phyloP scores from a whole-genome alignment of 2,888 invertebrate species.

The Gibbula magus region DNA sequence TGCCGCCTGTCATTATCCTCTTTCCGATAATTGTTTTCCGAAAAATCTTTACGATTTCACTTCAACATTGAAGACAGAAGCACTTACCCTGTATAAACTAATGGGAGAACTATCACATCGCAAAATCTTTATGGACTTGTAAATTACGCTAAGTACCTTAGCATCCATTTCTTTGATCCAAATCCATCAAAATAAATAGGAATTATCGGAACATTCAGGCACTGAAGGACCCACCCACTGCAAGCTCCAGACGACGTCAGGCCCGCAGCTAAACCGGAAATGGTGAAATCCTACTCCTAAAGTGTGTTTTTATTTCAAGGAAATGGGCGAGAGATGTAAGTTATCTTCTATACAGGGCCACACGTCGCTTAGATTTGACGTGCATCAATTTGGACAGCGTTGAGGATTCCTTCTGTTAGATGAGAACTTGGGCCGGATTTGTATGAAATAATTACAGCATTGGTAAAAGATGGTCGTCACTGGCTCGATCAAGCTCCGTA shows the following conservation, averaged over 20 bases:
- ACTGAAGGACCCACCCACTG: background rate
- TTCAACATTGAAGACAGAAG: no score
- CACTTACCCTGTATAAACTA: no score
- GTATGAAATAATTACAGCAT: conserved; percentile 19
- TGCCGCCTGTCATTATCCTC: no score
- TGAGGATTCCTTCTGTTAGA: conserved; percentile 6
- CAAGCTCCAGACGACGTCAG: background rate
- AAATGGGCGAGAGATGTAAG: conserved; percentile 20
- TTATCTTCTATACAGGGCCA: background rate
- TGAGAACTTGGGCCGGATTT: background rate
- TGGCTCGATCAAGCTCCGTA: background rate
- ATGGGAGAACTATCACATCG: no score
- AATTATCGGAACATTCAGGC: no score
- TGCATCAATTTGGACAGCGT: background rate
- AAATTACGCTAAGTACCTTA: no score
- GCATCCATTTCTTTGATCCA: no score
- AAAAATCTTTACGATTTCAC: no score
- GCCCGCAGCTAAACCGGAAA: background rate
- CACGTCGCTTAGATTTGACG: background rate
- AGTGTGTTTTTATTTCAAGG: conserved; percentile 17
- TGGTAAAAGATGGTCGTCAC: background rate
- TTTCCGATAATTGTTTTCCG: no score
- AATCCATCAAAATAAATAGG: no score
- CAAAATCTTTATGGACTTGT: no score
- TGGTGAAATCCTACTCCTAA: conserved; percentile 7